Percentiles rank a stretch among this genome's conserved stretches.
Evolutionary conservation across 92 coral and sea anemone species (phyloP).

Genomic region (Isaurus tuberculatus): DNA sequence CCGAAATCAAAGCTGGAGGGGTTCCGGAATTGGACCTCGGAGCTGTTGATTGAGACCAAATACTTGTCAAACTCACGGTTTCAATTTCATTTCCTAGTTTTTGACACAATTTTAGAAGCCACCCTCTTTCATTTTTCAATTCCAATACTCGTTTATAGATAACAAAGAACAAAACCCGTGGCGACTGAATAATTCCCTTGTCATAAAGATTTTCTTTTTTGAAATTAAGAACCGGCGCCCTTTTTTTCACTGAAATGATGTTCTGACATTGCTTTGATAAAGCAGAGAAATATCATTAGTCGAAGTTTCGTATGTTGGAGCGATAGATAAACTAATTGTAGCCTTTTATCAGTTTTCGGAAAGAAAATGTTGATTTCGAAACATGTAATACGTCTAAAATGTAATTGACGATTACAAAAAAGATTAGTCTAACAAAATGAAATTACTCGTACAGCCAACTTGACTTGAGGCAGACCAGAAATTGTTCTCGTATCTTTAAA

Average conservation of each 20-base stretch:
- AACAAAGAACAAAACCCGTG: not conserved
- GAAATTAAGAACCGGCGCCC: too few relatives aligned
- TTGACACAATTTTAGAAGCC: not conserved
- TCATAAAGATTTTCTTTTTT: not conserved
- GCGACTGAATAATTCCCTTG: not conserved
- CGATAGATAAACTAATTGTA: too few relatives aligned
- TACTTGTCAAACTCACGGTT: not conserved
- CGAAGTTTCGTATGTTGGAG: too few relatives aligned
- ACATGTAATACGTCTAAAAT: not conserved
- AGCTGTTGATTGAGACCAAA: conserved; percentile 25
- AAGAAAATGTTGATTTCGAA: too few relatives aligned
- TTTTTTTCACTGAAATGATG: too few relatives aligned
- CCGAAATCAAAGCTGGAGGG: conserved; percentile 47
- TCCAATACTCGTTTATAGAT: not conserved
- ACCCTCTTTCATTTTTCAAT: not conserved
- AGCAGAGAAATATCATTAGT: too few relatives aligned
- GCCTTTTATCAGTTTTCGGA: too few relatives aligned
- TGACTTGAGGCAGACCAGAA: conserved; percentile 11
- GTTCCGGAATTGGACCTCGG: conserved; percentile 25
- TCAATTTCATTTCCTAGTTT: not conserved
- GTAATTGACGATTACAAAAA: conserved; percentile 16
- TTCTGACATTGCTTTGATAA: too few relatives aligned
- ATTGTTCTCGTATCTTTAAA: not conserved
- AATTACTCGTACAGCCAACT: conserved; percentile 14
- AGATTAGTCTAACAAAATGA: not conserved